Evolutionary conservation across 2,797 vertebrate genomes (phyloP).

Genomic region (Anas bernieri): DNA sequence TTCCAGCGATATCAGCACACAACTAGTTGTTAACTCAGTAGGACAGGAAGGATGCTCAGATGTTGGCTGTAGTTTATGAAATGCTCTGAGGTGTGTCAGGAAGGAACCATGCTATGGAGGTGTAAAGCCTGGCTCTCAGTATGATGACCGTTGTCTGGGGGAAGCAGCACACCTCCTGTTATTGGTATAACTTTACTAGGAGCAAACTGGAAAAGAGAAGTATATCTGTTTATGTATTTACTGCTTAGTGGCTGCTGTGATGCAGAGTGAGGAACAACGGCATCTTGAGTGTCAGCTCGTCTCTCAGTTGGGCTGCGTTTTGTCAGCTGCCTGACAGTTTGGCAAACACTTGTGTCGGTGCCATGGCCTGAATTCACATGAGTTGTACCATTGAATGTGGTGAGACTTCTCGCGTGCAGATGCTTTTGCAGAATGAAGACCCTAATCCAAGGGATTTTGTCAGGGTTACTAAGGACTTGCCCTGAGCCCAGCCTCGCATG

Average conservation of each 20-base stretch:
- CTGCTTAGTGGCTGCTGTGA: neutral
- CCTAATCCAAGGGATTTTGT: neutral
- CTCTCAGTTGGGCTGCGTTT: neutral
- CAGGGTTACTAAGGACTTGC: neutral
- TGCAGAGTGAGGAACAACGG: neutral
- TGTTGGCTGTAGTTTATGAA: neutral
- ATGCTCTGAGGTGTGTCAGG: neutral
- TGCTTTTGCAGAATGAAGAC: neutral
- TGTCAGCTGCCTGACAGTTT: accelerated
- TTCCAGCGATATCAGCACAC: neutral
- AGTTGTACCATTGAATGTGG: neutral
- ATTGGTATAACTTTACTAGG: neutral
- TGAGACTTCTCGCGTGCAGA: neutral
- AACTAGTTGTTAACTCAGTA: neutral
- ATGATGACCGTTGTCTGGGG: neutral
- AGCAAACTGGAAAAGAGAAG: neutral
- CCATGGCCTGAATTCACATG: accelerated
- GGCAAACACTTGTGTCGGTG: neutral
- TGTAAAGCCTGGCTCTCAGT: neutral
- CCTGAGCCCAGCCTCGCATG: accelerated
- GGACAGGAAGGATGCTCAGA: neutral
- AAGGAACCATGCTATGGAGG: neutral
- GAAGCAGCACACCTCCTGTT: neutral
- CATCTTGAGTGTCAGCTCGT: neutral
- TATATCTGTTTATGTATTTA: neutral